Evolutionary conservation across 2,797 vertebrate species (phyloP), one percentile per base, ranked within the genome.

Genomic region (Semaprochilodus insignis): DNA sequence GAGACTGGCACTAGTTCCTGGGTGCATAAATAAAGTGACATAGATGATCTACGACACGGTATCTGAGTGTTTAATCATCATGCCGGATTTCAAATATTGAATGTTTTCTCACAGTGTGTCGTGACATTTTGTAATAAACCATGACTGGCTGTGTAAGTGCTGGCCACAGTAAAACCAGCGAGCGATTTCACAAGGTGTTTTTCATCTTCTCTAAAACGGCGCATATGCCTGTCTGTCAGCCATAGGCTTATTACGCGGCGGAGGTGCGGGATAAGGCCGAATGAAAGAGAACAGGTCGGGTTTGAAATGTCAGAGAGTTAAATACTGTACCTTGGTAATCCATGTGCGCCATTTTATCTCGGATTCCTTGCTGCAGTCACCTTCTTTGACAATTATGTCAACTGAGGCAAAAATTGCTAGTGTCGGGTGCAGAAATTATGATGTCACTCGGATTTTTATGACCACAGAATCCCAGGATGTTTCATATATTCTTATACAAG

Each of bases 281-380:
- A 40, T 67, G 48, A 77, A 72, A 52, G 48, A n/a, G 27, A 34
- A 40, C 51, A 23, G 36, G 54, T 48, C 74, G 14, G 55, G 59
- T 79, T 65, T 78, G 36, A 85, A 81, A 81, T 81, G 66, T 57
- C 78, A 75, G 71, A 55, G 52, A 40, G 76, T 44, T 72, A 81
- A 80, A 65, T 75, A 25, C 52, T 67, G 67, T 70, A 57, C 19
- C 31, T 15, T 23, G 60, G 67, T 82, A 72, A 78, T 77, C 57
- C 74, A 63, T 66, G 51, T 34, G 27, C n/a, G 23, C 16, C 16
- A 23, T 74, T 71, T 76, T 75, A 75, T 75, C 62, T 69, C 23
- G 3, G 40, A 34, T 62, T 63, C 36, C 19, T 73, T 55, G 23
- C 40, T 6, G 80, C 71, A 74, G 67, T 71, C 67, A 23, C 27